These are phyloP conservation scores for Meliscaeva auricollis DNA, from an alignment of 2,888 invertebrate species.

Conservation along the genomic window DNA sequence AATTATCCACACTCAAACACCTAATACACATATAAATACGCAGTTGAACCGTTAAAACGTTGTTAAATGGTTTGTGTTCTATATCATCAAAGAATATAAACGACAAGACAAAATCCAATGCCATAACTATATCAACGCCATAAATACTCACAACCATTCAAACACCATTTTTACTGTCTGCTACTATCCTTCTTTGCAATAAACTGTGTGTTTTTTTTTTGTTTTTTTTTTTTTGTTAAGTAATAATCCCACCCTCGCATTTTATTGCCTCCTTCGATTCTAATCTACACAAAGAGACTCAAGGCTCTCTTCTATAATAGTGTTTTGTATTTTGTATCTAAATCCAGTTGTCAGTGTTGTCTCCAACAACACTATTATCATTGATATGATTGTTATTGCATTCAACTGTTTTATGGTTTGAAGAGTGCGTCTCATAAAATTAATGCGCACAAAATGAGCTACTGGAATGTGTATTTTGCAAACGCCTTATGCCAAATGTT, in stretches of 20 bases:
- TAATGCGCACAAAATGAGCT: conserved; percentile 51
- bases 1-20: background rate
- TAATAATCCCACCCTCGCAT: conserved; percentile 20
- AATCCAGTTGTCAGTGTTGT: conserved; percentile 32
- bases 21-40: background rate
- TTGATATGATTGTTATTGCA: conserved; percentile 68
- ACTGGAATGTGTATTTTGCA: background rate
- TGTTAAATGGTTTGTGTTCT: conserved; percentile 3
- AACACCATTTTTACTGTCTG: conserved; percentile 42
- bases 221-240: background rate
- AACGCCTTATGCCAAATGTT: background rate
- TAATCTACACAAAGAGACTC: conserved; percentile 25
- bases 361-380: conserved; percentile 47
- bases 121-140: conserved; percentile 30
- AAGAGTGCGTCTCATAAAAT: conserved; percentile 51
- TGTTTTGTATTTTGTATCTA: background rate
- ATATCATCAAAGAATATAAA: background rate
- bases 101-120: conserved; percentile 14
- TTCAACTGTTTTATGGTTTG: conserved; percentile 50
- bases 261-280: conserved; percentile 10
- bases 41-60: conserved; percentile 6
- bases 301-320: background rate
- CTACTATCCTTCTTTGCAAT: conserved; percentile 15
- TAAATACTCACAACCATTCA: conserved; percentile 40
- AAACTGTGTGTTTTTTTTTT: conserved; percentile 5